Percentiles rank a stretch among this genome's conserved stretches.
These are phyloP conservation scores for Henicopernis longicauda DNA, from an alignment of 2,113 vertebrate genomes.

Conservation along the genomic window DNA sequence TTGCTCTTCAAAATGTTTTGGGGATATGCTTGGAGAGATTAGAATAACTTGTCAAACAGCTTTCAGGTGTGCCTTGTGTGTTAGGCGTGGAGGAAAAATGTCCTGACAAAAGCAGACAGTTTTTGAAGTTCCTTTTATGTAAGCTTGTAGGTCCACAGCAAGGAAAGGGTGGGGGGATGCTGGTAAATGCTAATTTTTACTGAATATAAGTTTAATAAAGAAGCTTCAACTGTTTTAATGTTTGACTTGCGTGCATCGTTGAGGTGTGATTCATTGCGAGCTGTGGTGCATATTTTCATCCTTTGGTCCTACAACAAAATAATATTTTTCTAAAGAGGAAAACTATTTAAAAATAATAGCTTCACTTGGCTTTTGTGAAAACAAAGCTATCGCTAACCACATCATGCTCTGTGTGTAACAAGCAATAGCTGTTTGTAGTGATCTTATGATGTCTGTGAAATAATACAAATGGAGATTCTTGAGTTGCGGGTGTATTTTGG, in stretches of 20 bases:
- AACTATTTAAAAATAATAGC: conserved; percentile 5
- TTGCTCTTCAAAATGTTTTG: background rate
- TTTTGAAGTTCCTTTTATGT: conserved; percentile 57
- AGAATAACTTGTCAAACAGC: conserved; percentile 50
- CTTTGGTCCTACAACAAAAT: background rate
- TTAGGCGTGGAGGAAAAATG: conserved; percentile 38
- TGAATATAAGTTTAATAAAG: background rate
- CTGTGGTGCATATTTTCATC: background rate
- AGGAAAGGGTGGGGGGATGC: background rate
- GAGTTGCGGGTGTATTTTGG: background rate
- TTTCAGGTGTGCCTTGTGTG: conserved; percentile 34
- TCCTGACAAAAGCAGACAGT: conserved; percentile 26
- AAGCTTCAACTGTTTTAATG: background rate
- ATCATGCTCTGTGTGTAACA: background rate
- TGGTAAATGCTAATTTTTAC: background rate
- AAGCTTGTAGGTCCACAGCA: background rate
- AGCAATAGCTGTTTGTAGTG: background rate
- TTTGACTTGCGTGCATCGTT: background rate
- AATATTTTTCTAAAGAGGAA: conserved; percentile 9
- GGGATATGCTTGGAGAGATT: conserved; percentile 29
- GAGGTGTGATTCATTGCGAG: background rate
- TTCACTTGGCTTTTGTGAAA: background rate
- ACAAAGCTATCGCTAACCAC: background rate
- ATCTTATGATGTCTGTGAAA: background rate
- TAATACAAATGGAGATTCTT: background rate